Evolutionary conservation across 2,888 invertebrate species (phyloP), one percentile per base, ranked within the genome.

Genomic region (Vanessa cardui): DNA sequence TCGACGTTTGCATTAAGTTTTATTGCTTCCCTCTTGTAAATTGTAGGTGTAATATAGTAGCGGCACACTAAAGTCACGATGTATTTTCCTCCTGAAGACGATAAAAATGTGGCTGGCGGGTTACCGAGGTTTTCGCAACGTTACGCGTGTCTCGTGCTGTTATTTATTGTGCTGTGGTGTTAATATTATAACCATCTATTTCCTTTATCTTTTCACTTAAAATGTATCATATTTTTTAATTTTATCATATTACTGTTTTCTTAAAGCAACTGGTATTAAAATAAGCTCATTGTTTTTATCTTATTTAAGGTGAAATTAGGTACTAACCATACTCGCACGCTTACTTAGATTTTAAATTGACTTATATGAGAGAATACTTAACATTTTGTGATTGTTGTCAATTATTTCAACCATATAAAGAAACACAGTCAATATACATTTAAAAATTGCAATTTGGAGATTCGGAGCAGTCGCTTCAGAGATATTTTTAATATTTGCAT

Each of bases 11-110:
- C 86, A 86, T 90, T 87, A 90, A 90, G 89, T 90, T 91, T 91
- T 89, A 90, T 88, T 87, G 86, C 88, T 88, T 88, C 85, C 85
- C 83, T 84, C 83, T 85, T 86, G 85, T 87, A 87, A 89, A 89
- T 89, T 89, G 86, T 87, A 85, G 81, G 82, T 83, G 83, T 86
- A 83, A 87, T 89, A 84, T 87, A 86, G 77, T 70, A 71, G 74
- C 76, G 74, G 76, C 76, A 74, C 73, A 74, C 74, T 74, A 73
- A 78, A 75, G 80, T 80, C 80, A 81, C 83, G 80, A 84, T 83
- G 83, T 82, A 80, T 84, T 84, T 82, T 81, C 77, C 78, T 79
- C 78, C 79, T 79, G 64, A 80, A 81, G 83, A 78, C 80, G 82
- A 85, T 87, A 86, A 87, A 86, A 87, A 83, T 83, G 81, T 80